Percentiles rank a stretch among this genome's conserved stretches.
Evolutionary conservation across 2,113 vertebrate species (phyloP).

Genomic region (Coracopsis vasa): DNA sequence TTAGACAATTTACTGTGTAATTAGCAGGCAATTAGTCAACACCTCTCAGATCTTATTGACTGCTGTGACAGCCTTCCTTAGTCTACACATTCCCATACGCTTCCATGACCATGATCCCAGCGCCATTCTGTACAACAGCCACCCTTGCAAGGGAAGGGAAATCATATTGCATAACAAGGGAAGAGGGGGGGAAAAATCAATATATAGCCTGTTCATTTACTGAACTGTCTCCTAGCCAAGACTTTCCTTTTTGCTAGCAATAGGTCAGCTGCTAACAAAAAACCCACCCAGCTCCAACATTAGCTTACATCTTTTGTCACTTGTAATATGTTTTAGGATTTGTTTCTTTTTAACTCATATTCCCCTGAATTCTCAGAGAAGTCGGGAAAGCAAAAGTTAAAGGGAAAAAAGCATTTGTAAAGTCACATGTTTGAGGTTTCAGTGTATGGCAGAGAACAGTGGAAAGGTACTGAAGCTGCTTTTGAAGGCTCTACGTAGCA

Average conservation of each 20-base stretch:
- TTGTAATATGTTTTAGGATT: background rate
- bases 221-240: conserved; percentile 61
- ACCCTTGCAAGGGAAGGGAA: conserved; percentile 49
- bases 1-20: conserved; percentile 98
- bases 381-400: background rate
- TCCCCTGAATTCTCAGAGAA: background rate
- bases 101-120: conserved; percentile 72
- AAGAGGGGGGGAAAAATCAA: conserved; percentile 63
- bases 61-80: conserved; percentile 90
- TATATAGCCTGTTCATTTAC: conserved; percentile 68
- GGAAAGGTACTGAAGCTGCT: background rate
- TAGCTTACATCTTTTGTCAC: background rate
- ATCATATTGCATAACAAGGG: conserved; percentile 66
- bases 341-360: background rate
- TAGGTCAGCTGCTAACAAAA: conserved; percentile 17
- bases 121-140: background rate
- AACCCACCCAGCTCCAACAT: background rate
- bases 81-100: conserved; percentile 81
- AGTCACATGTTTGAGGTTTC: background rate
- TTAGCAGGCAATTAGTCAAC: conserved; percentile 96
- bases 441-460: background rate
- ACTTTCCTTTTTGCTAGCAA: background rate
- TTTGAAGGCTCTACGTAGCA: background rate
- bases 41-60: conserved; percentile 91
- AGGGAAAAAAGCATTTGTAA: background rate